These are phyloP conservation scores for Threskiornis aethiopicus DNA, from an alignment of 2,797 vertebrate genomes.

Conservation along the genomic window DNA sequence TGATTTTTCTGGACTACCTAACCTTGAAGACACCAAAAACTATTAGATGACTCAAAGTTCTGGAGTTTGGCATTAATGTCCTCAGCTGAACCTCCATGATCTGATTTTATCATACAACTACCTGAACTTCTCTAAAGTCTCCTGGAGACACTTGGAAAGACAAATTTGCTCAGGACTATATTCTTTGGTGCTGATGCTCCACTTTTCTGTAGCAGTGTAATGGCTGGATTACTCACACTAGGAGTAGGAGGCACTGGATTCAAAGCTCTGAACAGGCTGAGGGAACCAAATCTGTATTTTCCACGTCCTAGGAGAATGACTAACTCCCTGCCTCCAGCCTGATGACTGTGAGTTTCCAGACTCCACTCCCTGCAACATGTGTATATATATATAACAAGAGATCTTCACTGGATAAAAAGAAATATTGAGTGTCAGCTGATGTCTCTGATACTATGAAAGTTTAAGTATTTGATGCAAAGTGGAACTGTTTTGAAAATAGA, in stretches of 20 bases:
- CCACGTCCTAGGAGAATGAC: background rate
- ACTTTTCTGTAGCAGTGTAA: background rate
- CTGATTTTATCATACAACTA: background rate
- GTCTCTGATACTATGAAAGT: background rate
- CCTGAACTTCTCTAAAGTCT: background rate
- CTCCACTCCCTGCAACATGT: background rate
- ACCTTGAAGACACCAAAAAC: background rate
- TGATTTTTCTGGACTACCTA: background rate
- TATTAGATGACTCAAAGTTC: background rate
- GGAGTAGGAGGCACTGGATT: constrained; percentile 20
- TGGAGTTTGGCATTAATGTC: background rate
- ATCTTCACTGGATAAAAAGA: background rate
- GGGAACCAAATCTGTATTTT: background rate
- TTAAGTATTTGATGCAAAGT: background rate
- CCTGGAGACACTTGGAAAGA: background rate
- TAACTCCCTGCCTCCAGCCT: constrained; percentile 1
- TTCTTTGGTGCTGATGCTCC: background rate
- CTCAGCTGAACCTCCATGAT: background rate
- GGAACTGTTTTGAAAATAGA: background rate
- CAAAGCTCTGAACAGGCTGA: constrained; percentile 11
- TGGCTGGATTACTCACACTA: background rate
- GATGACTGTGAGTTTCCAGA: background rate
- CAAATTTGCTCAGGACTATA: background rate
- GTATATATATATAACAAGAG: background rate
- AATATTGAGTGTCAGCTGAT: background rate